These are phyloP conservation scores for Elanus axillaris DNA, from an alignment of 2,113 vertebrate species.

Conservation along the genomic window DNA sequence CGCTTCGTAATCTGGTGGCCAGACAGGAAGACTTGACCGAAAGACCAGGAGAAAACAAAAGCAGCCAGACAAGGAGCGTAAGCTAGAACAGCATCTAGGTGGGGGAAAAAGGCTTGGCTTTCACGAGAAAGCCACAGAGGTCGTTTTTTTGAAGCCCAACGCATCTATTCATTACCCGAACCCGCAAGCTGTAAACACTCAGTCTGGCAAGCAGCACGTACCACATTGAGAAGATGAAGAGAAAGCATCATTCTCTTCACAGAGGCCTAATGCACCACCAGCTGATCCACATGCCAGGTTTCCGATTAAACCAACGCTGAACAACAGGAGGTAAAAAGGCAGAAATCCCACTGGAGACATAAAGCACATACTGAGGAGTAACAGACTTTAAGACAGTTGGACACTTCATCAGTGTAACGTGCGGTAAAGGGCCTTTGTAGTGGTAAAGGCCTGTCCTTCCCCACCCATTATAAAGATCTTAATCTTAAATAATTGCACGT, in stretches of 20 bases:
- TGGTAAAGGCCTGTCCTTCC: neutral
- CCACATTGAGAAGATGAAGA: neutral
- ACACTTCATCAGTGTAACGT: neutral
- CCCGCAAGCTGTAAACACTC: neutral
- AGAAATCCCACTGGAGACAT: neutral
- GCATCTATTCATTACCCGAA: neutral
- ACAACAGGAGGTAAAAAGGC: neutral
- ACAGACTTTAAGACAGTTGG: neutral
- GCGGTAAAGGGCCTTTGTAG: neutral
- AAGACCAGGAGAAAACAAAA: neutral
- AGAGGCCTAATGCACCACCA: neutral
- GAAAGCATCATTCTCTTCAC: neutral
- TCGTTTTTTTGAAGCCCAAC: neutral
- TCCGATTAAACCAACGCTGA: neutral
- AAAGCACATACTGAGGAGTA: neutral
- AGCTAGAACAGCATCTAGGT: constrained; percentile 54
- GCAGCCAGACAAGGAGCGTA: constrained; percentile 11
- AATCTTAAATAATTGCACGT: neutral
- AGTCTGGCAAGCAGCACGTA: neutral
- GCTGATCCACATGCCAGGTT: neutral
- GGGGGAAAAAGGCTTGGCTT: neutral
- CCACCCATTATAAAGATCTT: neutral
- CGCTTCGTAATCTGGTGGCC: neutral
- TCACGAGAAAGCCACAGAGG: neutral
- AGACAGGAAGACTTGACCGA: neutral